Evolutionary conservation across 2,113 vertebrate genomes (phyloP).

Genomic region (Ardeotis arabs): DNA sequence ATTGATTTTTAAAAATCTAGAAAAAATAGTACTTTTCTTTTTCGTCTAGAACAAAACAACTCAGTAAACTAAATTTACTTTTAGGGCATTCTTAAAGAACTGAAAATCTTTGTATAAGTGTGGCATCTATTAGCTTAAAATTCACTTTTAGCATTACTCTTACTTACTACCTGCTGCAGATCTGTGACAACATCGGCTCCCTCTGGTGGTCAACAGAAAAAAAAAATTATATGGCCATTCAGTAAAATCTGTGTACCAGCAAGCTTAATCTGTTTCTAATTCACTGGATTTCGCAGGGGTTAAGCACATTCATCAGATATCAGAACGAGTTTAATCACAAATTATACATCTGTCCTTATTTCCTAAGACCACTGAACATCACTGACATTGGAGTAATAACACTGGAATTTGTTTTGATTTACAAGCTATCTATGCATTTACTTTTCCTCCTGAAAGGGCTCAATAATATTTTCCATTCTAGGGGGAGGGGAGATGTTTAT

Average conservation of each 20-base stretch:
- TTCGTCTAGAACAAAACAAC: neutral
- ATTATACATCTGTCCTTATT: neutral
- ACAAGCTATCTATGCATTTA: neutral
- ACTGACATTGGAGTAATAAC: neutral
- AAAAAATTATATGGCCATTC: neutral
- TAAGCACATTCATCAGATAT: neutral
- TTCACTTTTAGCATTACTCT: neutral
- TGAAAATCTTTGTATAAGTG: neutral
- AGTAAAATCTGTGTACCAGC: neutral
- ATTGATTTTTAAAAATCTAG: neutral
- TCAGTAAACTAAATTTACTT: neutral
- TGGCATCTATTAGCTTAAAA: neutral
- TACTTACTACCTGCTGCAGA: neutral
- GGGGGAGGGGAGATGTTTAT: neutral
- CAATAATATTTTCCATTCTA: neutral
- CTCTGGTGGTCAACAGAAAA: constrained; percentile 43
- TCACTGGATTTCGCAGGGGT: rapidly evolving
- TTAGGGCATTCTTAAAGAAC: neutral
- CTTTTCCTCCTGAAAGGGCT: neutral
- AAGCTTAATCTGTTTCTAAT: neutral
- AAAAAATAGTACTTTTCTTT: neutral
- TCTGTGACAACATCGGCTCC: constrained; percentile 1
- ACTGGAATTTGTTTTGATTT: neutral
- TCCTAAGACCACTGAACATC: neutral
- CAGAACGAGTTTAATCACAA: neutral